Percentiles rank a stretch among this genome's conserved stretches.
phyloP scores from a whole-genome alignment of 2,113 vertebrate species.

The Takifugu bimaculatus region DNA sequence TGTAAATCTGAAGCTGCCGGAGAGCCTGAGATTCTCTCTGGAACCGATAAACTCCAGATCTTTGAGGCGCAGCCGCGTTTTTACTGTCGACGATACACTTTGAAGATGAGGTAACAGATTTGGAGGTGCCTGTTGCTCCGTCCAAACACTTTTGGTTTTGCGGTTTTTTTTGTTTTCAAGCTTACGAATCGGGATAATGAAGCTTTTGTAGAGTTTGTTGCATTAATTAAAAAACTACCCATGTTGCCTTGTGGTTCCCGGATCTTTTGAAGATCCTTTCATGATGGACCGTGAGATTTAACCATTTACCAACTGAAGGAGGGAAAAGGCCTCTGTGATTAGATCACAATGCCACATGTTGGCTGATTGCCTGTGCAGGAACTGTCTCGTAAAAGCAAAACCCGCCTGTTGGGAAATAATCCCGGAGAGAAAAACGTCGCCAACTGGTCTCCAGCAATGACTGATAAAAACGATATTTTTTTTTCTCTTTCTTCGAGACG shows the following conservation, averaged over 20 bases:
- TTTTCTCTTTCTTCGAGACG: constrained; percentile 53
- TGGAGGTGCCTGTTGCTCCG: constrained; percentile 53
- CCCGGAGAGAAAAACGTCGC: constrained; percentile 57
- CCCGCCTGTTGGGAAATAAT: constrained; percentile 65
- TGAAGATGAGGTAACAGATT: constrained; percentile 59
- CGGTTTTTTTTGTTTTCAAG: constrained; percentile 44
- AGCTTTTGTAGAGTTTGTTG: constrained; percentile 54
- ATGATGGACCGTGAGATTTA: constrained; percentile 69
- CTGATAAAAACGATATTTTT: constrained; percentile 50
- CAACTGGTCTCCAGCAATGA: constrained; percentile 66
- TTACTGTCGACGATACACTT: constrained; percentile 50
- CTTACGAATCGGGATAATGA: constrained; percentile 60
- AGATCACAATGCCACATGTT: constrained; percentile 71
- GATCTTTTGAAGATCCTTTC: constrained; percentile 67
- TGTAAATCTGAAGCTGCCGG: constrained; percentile 58
- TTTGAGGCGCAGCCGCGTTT: constrained; percentile 47
- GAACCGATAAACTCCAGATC: constrained; percentile 57
- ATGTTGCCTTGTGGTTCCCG: constrained; percentile 64
- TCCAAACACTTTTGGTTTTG: constrained; percentile 52
- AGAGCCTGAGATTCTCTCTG: constrained; percentile 37
- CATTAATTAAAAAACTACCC: constrained; percentile 69
- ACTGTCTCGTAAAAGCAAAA: constrained; percentile 66
- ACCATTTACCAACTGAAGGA: constrained; percentile 59
- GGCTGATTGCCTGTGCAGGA: constrained; percentile 64
- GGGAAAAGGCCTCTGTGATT: constrained; percentile 56